phyloP scores from a whole-genome alignment of 2,888 invertebrate species.

The Dermolepida albohirtum region DNA sequence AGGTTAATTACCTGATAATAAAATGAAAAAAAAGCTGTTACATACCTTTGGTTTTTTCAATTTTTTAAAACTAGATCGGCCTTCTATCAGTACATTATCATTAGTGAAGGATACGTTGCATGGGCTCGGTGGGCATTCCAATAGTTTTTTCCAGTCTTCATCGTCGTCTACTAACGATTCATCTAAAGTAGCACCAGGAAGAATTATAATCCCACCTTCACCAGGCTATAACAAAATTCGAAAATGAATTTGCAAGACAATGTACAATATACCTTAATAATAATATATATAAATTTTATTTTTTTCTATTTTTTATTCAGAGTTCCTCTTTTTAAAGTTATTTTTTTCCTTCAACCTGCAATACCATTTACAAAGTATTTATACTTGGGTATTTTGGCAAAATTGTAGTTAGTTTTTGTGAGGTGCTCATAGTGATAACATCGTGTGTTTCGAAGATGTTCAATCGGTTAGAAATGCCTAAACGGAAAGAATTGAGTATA shows the following conservation, averaged over 20 bases:
- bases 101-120: constrained; percentile 87
- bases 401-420: too few species aligned
- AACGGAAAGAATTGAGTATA: too few species aligned
- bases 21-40: constrained; percentile 15
- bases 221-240: constrained; percentile 67
- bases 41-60: constrained; percentile 73
- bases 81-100: constrained; percentile 91
- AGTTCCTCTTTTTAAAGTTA: too few species aligned
- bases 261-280: too few species aligned
- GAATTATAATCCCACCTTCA: constrained; percentile 72
- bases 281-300: too few species aligned
- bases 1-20: not conserved
- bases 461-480: too few species aligned
- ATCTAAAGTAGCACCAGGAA: constrained; percentile 71
- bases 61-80: constrained; percentile 82
- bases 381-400: too few species aligned
- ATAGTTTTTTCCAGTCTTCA: constrained; percentile 67
- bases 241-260: not conserved
- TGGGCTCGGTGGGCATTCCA: constrained; percentile 79
- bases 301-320: too few species aligned
- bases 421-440: too few species aligned
- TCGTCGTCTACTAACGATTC: constrained; percentile 74
- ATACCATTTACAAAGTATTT: too few species aligned
- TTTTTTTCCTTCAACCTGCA: too few species aligned
- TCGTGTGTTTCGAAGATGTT: too few species aligned